Conservation (phyloP, 2,888 invertebrate species). For the Oligia strigilis region DNA sequence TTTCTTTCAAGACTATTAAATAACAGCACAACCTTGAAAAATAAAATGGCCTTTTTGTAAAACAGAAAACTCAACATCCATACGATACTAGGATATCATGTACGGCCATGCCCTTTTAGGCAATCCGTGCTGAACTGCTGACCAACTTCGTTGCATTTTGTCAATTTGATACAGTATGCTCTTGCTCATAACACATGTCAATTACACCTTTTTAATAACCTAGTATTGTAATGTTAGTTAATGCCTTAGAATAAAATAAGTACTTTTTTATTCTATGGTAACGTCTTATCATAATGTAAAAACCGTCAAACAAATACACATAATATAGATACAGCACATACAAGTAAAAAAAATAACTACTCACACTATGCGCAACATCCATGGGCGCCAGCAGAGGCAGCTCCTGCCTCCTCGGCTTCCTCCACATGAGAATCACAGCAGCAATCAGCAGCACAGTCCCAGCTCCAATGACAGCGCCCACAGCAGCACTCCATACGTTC, state of each 20-base stretch:
- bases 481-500: conserved; percentile 82
- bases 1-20: not conserved
- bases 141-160: not conserved
- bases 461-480: conserved; percentile 85
- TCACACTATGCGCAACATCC: conserved; percentile 84
- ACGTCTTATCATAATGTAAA: not conserved
- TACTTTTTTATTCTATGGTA: not conserved
- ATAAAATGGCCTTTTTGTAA: not conserved
- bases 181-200: not conserved
- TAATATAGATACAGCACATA: not conserved
- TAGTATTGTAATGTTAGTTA: not conserved
- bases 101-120: no score
- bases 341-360: conserved; percentile 60
- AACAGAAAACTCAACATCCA: no score
- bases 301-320: not conserved
- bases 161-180: not conserved
- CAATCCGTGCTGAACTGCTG: not conserved
- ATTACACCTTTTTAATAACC: not conserved
- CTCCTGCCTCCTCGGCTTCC: conserved; percentile 78
- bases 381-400: conserved; percentile 82
- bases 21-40: not conserved
- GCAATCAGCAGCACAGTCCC: conserved; percentile 83
- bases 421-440: conserved; percentile 80
- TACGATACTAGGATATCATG: not conserved
- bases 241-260: not conserved